Evolutionary conservation across 2,113 vertebrate genomes (phyloP).

Genomic region (Serranochromis macrocephalus): DNA sequence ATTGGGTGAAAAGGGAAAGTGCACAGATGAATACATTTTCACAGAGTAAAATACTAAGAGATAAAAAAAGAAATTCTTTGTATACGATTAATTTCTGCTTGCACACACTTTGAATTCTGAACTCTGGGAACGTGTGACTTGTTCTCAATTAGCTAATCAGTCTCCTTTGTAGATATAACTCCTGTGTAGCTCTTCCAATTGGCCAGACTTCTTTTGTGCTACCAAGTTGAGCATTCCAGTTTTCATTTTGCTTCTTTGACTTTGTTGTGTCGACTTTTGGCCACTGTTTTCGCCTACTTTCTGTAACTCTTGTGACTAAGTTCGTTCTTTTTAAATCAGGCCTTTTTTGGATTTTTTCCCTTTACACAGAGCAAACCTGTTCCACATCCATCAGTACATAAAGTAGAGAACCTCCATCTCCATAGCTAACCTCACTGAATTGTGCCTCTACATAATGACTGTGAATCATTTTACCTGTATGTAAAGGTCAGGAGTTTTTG

Average conservation of each 20-base stretch:
- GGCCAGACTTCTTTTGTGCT: neutral
- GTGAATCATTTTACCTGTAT: constrained; percentile 49
- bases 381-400: neutral
- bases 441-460: neutral
- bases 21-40: neutral
- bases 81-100: neutral
- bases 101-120: neutral
- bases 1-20: neutral
- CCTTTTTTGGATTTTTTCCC: too few relatives aligned
- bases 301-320: neutral
- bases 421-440: neutral
- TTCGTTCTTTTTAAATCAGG: neutral
- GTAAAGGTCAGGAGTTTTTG: constrained; percentile 87
- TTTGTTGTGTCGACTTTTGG: neutral
- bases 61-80: neutral
- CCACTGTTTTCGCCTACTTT: neutral
- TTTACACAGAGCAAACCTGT: neutral
- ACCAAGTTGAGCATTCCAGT: neutral
- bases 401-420: neutral
- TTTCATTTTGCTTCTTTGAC: neutral
- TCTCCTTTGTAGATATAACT: neutral
- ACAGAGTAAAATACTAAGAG: neutral
- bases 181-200: neutral
- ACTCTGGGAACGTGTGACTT: neutral
- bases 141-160: neutral